Evolutionary conservation across 2,113 vertebrate genomes (phyloP), one percentile per base, ranked within the genome.

Genomic region (Paradoxurus hermaphroditus): DNA sequence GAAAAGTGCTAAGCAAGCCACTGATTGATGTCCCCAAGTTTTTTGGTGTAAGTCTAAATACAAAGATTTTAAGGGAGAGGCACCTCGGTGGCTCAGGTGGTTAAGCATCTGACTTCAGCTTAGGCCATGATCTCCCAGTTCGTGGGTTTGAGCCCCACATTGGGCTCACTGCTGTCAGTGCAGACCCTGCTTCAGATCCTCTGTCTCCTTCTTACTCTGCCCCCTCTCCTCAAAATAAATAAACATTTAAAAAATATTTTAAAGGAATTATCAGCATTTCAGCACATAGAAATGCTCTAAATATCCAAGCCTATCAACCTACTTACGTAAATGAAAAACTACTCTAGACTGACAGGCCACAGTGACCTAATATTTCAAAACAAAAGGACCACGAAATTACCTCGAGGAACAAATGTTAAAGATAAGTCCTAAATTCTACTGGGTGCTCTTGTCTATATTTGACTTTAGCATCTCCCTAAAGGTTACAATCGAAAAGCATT

Each of bases 291-390:
- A 62, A 92, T 77, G 51, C 91, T 81, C 1, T 87, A 56, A 44
- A 79, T 39, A 90, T 3, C 13, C 25, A 68, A 68, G 68, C 27
- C 31, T 27, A 90, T 79, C n/a, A 94, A 92, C 53, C 68, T 68
- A 70, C 8, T 41, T 49, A 86, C 25, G 29, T 39, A 91, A 3
- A 31, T 68, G 34, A 62, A 51, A 75, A 93, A 73, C 16, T 79
- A 59, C 10, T 49, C 27, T 65, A 87, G 41, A 70, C 12, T 21
- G 19, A 75, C 1, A 81, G 83, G n/a, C 19, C 51, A 90, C 19
- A 59, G 34, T 85, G 75, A 91, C 56, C 16, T 88, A 93, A 86
- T 78, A 97, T 90, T 87, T 78, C 95, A 77, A 95, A 95, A 46
- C 23, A 96, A 91, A 94, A 68, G 34, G 41, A 93, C 25, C 29